phyloP scores from a whole-genome alignment of 2,888 invertebrate species.

The Tetropium fuscum region DNA sequence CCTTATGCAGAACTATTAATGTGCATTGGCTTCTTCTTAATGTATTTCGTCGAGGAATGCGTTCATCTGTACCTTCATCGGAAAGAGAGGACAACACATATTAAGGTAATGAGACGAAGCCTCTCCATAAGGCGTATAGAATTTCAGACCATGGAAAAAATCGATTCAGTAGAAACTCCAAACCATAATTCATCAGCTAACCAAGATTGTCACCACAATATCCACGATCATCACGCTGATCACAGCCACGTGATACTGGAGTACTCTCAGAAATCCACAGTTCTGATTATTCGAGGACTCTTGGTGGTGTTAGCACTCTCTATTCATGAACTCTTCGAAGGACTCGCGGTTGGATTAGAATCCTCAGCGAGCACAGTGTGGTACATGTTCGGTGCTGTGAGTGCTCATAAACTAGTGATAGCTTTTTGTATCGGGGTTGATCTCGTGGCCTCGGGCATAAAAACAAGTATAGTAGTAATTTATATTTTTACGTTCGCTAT shows the following conservation, averaged over 20 bases:
- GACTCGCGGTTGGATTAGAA: slow-evolving; percentile 84
- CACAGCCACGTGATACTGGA: slow-evolving; percentile 55
- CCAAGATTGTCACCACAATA: slow-evolving; percentile 24
- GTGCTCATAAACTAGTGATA: slow-evolving; percentile 88
- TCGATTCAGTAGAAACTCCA: slow-evolving; percentile 9
- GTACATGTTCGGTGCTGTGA: slow-evolving; percentile 87
- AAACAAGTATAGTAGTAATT: slow-evolving; percentile 71
- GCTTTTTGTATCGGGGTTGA: slow-evolving; percentile 92
- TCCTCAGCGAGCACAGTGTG: slow-evolving; percentile 72
- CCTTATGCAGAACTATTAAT: slow-evolving; percentile 78
- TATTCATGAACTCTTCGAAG: slow-evolving; percentile 89
- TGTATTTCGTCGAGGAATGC: slow-evolving; percentile 84
- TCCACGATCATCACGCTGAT: slow-evolving; percentile 44
- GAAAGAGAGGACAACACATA: slow-evolving; percentile 55
- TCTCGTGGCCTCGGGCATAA: slow-evolving; percentile 78
- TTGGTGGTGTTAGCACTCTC: slow-evolving; percentile 86
- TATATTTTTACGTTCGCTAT: slow-evolving; percentile 83
- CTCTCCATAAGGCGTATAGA: slow-evolving; percentile 57
- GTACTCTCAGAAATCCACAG: slow-evolving; percentile 53
- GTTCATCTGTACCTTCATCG: slow-evolving; percentile 78
- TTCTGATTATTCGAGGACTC: slow-evolving; percentile 73
- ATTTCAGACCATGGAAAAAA: not conserved
- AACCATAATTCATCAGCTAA: not conserved
- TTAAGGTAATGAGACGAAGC: slow-evolving; percentile 55
- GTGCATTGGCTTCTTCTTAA: slow-evolving; percentile 81